A percentile compares a stretch with the other conserved stretches of the same genome.
Evolutionary conservation across 1,140 invertebrate genomes (phyloP).

Genomic region (Drosophila suzukii): DNA sequence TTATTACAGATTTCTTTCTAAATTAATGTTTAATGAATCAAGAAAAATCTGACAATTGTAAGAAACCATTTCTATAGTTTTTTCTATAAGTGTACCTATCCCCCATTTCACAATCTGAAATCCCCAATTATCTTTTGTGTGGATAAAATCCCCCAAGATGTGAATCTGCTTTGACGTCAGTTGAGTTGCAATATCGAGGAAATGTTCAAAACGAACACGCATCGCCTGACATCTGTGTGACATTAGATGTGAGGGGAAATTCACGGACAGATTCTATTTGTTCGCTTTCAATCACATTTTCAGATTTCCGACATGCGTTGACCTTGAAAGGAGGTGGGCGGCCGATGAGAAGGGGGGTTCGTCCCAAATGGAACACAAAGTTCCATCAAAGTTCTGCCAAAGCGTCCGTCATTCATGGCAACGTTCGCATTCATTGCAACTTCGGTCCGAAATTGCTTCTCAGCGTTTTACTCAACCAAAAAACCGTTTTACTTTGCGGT

Average conservation of each 20-base stretch:
- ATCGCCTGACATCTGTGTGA: conserved; percentile 40
- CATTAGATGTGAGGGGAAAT: conserved; percentile 24
- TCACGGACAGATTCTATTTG: conserved; percentile 41
- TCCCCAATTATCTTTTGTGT: conserved; percentile 36
- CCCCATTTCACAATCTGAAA: conserved; percentile 15
- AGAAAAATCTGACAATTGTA: too few relatives aligned
- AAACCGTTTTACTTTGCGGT: conserved; percentile 79
- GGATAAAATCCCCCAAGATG: conserved; percentile 16
- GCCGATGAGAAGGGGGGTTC: not conserved
- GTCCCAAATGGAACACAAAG: conserved; percentile 32
- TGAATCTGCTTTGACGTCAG: conserved; percentile 39
- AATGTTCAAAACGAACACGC: conserved; percentile 21
- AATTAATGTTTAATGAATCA: too few relatives aligned
- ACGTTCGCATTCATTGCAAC: conserved; percentile 66
- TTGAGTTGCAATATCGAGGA: conserved; percentile 37
- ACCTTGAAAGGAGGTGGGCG: conserved; percentile 20
- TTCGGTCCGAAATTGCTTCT: conserved; percentile 71
- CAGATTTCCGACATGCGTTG: conserved; percentile 37
- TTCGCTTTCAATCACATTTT: conserved; percentile 48
- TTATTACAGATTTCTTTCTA: too few relatives aligned
- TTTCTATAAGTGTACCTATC: not conserved
- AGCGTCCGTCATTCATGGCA: conserved; percentile 63
- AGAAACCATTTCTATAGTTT: not conserved
- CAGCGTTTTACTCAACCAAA: conserved; percentile 60
- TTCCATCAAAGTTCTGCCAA: conserved; percentile 46